Base-by-base conservation (phyloP, 1,140 invertebrate genomes). In the Caerostris extrusa region DNA sequence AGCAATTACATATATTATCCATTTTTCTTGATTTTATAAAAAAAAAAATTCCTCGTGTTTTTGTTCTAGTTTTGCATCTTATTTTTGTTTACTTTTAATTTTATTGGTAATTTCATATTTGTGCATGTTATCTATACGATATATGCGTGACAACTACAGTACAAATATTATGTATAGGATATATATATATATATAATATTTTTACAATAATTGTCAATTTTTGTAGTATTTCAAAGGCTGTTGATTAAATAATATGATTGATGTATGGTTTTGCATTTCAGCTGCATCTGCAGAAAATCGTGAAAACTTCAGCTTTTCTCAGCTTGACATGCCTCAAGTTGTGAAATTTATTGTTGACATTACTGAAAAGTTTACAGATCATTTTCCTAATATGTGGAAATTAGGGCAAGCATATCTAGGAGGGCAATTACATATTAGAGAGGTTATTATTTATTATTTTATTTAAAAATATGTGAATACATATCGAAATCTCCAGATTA, bases 321-420 rank as follows among this genome's bases (percentile, higher is more conserved):
- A 90, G 6, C 8, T 61, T 60, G 92, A 95, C 61, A 83, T 95
- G n/a, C 96, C 96, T 87, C 96, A 96, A 94, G 95, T 95, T 91
- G 97, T 98, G 10, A 96, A 97, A 82, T 98, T 98, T 96, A 96
- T 98, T 8, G 98, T 98, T 96, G 97, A 97, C 94, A 96, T 98
- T 64, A 97, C 97, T 91, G 97, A 97, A 57, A 96, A 97, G 81
- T 96, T 98, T 71, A 96, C 96, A 12, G 96, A 97, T 94, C 97
- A 97, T 86, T 97, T 98, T 94, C 98, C 98, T 1, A 98, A 98
- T 96, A 96, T 99, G 10, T 98, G 98, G 98, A 98, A 98, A 96
- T 96, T 99, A 3, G 98, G 98, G 4, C 98, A 98, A 95, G 97
- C 98, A 87, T 99, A 99, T 96, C 98, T 99, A 95, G 97, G 97